A percentile compares a stretch with the other conserved stretches of the same genome.
phyloP scores from a whole-genome alignment of 2,113 vertebrate genomes.

The Poeciliopsis turrubarensis region DNA sequence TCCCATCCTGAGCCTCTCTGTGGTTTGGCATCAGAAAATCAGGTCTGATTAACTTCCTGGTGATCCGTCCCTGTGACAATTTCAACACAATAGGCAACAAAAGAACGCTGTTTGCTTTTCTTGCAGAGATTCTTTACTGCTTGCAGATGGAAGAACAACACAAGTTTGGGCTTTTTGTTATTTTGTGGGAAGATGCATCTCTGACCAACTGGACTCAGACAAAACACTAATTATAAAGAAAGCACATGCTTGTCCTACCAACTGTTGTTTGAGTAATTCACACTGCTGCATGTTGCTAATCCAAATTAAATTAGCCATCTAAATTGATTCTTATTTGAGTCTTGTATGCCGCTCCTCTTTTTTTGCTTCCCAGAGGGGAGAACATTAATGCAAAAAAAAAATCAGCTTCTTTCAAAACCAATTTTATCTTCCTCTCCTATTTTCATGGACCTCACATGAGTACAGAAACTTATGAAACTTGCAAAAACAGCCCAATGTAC shows the following conservation, averaged over 20 bases:
- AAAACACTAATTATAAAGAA: constrained; percentile 28
- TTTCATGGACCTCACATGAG: constrained; percentile 18
- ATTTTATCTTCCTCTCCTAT: neutral
- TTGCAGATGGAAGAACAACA: constrained; percentile 69
- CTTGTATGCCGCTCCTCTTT: too few relatives aligned
- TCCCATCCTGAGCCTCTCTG: constrained; percentile 42
- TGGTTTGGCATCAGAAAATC: constrained; percentile 60
- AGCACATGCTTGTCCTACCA: constrained; percentile 13
- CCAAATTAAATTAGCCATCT: too few relatives aligned
- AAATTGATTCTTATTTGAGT: too few relatives aligned
- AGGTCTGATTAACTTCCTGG: constrained; percentile 57
- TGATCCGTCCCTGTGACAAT: constrained; percentile 68
- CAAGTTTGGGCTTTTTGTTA: constrained; percentile 59
- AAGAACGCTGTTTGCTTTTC: constrained; percentile 68
- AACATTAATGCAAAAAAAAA: constrained; percentile 1
- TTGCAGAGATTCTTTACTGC: constrained; percentile 70
- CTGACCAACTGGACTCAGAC: constrained; percentile 61
- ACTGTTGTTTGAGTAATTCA: neutral
- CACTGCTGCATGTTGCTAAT: neutral
- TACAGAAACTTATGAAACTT: constrained; percentile 21
- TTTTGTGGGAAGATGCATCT: constrained; percentile 62
- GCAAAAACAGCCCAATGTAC: neutral
- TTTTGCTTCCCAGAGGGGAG: neutral
- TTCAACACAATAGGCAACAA: constrained; percentile 68
- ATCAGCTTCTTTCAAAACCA: neutral